Percentiles rank a stretch among this genome's conserved stretches.
Evolutionary conservation across 2,113 vertebrate genomes (phyloP).

Genomic region (Cryptotis parvus): DNA sequence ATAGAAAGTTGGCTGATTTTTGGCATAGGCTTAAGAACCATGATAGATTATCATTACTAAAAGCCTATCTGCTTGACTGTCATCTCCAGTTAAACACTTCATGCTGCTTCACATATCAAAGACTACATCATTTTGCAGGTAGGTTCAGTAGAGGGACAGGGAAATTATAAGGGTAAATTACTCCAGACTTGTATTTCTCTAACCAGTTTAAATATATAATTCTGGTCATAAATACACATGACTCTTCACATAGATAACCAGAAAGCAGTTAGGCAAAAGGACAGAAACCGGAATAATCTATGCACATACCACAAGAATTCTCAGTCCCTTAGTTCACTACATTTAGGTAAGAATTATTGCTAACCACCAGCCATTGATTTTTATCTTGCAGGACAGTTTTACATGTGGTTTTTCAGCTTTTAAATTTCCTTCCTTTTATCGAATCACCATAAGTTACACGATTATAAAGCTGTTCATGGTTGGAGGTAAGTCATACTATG

Average conservation of each 20-base stretch:
- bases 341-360: slow-evolving; percentile 36
- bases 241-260: neutral
- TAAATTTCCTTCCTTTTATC: too few species aligned
- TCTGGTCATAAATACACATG: neutral
- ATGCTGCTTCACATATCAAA: neutral
- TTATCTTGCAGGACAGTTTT: neutral
- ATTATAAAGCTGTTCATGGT: too few species aligned
- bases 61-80: neutral
- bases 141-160: neutral
- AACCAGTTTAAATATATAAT: neutral
- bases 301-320: neutral
- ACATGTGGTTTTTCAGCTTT: slow-evolving; percentile 29
- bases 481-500: too few species aligned
- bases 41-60: slow-evolving; percentile 15
- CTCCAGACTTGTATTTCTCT: neutral
- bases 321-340: neutral
- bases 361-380: slow-evolving; percentile 13
- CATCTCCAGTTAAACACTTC: neutral
- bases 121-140: neutral
- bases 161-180: neutral
- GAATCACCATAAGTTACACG: too few species aligned
- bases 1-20: slow-evolving; percentile 26
- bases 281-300: slow-evolving; percentile 52
- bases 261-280: neutral
- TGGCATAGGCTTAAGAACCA: slow-evolving; percentile 27